phyloP scores from a whole-genome alignment of 1,140 invertebrate genomes.

The Temnothorax longispinosus region DNA sequence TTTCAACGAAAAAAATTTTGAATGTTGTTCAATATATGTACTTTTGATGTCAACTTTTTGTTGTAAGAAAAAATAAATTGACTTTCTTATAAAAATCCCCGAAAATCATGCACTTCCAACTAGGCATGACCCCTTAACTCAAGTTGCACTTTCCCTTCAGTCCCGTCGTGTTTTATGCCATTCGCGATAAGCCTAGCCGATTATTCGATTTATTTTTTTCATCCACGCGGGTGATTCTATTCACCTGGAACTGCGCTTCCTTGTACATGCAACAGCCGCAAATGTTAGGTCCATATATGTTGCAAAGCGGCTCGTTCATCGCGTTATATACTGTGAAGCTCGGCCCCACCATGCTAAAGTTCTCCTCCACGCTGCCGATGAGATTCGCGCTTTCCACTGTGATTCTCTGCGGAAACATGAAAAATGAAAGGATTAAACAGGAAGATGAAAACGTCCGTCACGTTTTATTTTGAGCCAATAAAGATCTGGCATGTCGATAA shows the following conservation, averaged over 20 bases:
- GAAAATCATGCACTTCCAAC: too few species aligned
- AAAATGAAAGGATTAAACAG: neutral
- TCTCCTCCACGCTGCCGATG: conserved; percentile 78
- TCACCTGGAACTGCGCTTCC: conserved; percentile 78
- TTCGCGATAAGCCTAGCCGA: neutral
- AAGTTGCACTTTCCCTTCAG: neutral
- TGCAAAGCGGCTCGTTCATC: conserved; percentile 60
- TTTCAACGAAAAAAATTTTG: too few species aligned
- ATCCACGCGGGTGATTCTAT: neutral
- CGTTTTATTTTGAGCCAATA: neutral
- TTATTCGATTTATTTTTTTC: too few species aligned
- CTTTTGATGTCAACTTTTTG: too few species aligned
- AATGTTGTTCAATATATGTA: too few species aligned
- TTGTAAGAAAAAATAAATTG: too few species aligned
- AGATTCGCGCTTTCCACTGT: conserved; percentile 69
- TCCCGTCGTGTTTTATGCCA: neutral
- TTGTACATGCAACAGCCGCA: conserved; percentile 77
- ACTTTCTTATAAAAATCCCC: too few species aligned
- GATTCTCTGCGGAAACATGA: conserved; percentile 68
- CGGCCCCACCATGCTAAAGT: conserved; percentile 73
- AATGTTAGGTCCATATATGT: conserved; percentile 77
- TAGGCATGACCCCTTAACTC: too few species aligned
- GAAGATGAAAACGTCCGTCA: neutral
- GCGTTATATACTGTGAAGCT: conserved; percentile 79
- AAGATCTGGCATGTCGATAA: neutral